These are phyloP conservation scores for Gymnocheta viridis DNA, from an alignment of 2,888 invertebrate genomes.

Conservation along the genomic window DNA sequence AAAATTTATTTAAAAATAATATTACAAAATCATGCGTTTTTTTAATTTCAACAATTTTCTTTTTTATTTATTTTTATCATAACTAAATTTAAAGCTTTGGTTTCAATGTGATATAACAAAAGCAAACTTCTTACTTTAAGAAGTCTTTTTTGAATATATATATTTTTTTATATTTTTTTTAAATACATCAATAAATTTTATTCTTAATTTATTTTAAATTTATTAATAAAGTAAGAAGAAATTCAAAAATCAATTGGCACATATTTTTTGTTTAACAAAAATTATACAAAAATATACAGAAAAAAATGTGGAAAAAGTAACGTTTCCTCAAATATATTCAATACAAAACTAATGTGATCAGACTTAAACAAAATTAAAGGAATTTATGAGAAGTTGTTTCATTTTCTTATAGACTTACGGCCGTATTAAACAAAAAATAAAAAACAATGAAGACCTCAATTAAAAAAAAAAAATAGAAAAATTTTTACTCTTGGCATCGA, in stretches of 20 bases:
- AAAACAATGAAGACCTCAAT: background rate
- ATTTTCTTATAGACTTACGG: background rate
- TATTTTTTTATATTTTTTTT: slow-evolving; percentile 1
- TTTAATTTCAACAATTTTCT: slow-evolving; percentile 36
- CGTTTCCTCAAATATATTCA: background rate
- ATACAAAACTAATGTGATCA: background rate
- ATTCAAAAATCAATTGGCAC: slow-evolving; percentile 60
- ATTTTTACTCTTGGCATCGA: too few relatives aligned
- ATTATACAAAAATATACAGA: background rate
- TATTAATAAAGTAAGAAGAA: slow-evolving; percentile 24
- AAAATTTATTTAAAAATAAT: slow-evolving; percentile 39
- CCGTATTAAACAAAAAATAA: background rate
- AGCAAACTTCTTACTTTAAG: slow-evolving; percentile 51
- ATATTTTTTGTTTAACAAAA: slow-evolving; percentile 48
- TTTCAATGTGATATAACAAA: slow-evolving; percentile 69
- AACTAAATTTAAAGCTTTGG: slow-evolving; percentile 72
- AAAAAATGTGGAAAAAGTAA: background rate
- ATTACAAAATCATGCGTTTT: slow-evolving; percentile 35
- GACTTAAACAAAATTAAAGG: background rate
- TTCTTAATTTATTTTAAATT: slow-evolving; percentile 35
- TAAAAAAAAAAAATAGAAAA: too few relatives aligned
- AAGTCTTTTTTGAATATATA: slow-evolving; percentile 22
- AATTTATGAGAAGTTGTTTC: background rate
- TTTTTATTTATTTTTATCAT: slow-evolving; percentile 56
- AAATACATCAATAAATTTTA: slow-evolving; percentile 18